phyloP scores from a whole-genome alignment of 1,140 invertebrate genomes.

The Scaptodrosophila lebanonensis region DNA sequence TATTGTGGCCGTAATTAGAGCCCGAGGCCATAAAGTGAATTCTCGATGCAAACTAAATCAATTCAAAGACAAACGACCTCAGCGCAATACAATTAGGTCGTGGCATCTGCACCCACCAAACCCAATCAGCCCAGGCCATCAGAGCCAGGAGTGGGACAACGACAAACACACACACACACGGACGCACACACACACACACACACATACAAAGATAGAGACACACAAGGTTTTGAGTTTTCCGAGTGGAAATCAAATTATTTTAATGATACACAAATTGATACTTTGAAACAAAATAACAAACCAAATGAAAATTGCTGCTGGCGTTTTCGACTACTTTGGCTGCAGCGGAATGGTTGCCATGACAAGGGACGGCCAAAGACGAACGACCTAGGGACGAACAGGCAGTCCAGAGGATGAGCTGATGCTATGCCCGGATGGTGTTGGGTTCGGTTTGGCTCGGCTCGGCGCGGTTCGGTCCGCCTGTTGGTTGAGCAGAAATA shows the following conservation, averaged over 20 bases:
- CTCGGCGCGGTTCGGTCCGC: too few species aligned
- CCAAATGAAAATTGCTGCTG: constrained; percentile 63
- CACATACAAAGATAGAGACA: too few species aligned
- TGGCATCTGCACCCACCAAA: not conserved
- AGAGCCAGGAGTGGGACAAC: not conserved
- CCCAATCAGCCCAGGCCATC: not conserved
- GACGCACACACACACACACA: too few species aligned
- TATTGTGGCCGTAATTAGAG: constrained; percentile 45
- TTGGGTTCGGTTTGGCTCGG: too few species aligned
- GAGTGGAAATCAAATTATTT: constrained; percentile 74
- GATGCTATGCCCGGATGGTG: too few species aligned
- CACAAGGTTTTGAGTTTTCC: constrained; percentile 17
- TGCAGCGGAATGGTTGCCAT: constrained; percentile 29
- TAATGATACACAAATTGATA: constrained; percentile 75
- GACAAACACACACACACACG: too few species aligned
- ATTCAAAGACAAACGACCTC: constrained; percentile 2
- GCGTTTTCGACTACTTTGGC: constrained; percentile 46
- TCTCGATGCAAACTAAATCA: constrained; percentile 8
- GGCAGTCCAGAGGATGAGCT: not conserved
- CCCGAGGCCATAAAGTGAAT: constrained; percentile 33
- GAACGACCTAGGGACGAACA: not conserved
- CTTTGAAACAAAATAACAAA: constrained; percentile 72
- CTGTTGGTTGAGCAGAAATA: too few species aligned
- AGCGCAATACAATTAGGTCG: constrained; percentile 26
- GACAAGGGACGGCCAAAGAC: constrained; percentile 1